phyloP scores from a whole-genome alignment of 1,140 invertebrate genomes.

The Heliothis virescens region DNA sequence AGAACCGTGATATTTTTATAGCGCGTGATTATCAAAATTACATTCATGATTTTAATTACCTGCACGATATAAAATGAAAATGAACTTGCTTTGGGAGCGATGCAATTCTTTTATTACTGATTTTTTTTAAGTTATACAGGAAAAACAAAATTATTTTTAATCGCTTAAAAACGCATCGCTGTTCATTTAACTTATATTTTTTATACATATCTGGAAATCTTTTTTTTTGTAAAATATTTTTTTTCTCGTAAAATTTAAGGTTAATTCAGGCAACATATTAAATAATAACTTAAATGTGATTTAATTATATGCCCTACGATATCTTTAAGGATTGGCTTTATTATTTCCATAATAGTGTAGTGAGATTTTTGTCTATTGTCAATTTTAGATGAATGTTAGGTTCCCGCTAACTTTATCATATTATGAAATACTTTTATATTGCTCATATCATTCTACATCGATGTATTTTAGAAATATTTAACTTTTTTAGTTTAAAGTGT shows the following conservation, averaged over 20 bases:
- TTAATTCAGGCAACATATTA: constrained; percentile 39
- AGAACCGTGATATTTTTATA: not conserved
- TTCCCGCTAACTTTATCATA: constrained; percentile 29
- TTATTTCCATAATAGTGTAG: constrained; percentile 45
- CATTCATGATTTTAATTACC: constrained; percentile 22
- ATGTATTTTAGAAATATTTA: constrained; percentile 49
- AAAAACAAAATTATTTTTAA: constrained; percentile 27
- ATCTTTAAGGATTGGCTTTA: constrained; percentile 48
- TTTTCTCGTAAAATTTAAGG: constrained; percentile 44
- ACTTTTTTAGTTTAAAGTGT: constrained; percentile 26
- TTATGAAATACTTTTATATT: constrained; percentile 40
- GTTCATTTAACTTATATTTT: constrained; percentile 28
- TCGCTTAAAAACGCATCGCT: constrained; percentile 1
- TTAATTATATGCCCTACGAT: constrained; percentile 43
- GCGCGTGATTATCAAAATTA: not conserved
- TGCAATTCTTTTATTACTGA: constrained; percentile 24
- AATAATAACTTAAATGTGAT: constrained; percentile 55
- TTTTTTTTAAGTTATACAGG: constrained; percentile 38
- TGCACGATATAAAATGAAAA: constrained; percentile 38
- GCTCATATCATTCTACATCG: constrained; percentile 54
- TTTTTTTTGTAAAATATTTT: constrained; percentile 39
- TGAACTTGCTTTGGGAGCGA: constrained; percentile 18
- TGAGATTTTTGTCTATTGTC: constrained; percentile 38
- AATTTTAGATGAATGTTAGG: constrained; percentile 12
- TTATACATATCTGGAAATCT: constrained; percentile 29